phyloP scores from a whole-genome alignment of 2,888 invertebrate genomes.

The Listrodromus nycthemerus region DNA sequence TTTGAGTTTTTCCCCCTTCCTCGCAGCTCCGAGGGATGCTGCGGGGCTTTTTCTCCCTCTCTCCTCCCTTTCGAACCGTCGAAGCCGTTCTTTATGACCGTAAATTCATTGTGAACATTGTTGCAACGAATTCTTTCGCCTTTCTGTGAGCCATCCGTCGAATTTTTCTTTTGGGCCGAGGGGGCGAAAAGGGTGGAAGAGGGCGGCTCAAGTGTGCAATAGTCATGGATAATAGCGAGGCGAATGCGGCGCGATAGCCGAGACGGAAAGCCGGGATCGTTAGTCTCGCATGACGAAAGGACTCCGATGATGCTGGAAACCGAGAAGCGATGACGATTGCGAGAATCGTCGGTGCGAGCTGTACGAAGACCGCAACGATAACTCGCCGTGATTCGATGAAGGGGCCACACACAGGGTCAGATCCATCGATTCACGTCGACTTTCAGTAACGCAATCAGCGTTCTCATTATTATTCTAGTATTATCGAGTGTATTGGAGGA shows the following conservation, averaged over 20 bases:
- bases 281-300: constrained; percentile 56
- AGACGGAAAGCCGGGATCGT: constrained; percentile 34
- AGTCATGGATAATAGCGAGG: constrained; percentile 55
- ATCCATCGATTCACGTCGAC: constrained; percentile 61
- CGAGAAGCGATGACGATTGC: constrained; percentile 46
- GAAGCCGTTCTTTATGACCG: constrained; percentile 62
- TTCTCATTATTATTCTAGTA: constrained; percentile 21
- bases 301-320: constrained; percentile 32
- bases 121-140: constrained; percentile 67
- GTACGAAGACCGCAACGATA: constrained; percentile 42
- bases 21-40: constrained; percentile 68
- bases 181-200: background rate
- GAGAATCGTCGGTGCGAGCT: constrained; percentile 9
- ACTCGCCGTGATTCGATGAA: constrained; percentile 63
- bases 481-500: constrained; percentile 19
- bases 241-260: constrained; percentile 62
- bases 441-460: constrained; percentile 31
- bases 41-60: constrained; percentile 42
- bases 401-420: constrained; percentile 59
- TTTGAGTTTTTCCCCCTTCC: constrained; percentile 14
- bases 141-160: constrained; percentile 27
- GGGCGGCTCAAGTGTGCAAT: constrained; percentile 25
- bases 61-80: background rate
- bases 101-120: constrained; percentile 42
- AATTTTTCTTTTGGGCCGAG: background rate